A percentile compares a stretch with the other conserved stretches of the same genome.
These are phyloP conservation scores for Nebria salina DNA, from an alignment of 2,888 invertebrate genomes.

Conservation along the genomic window DNA sequence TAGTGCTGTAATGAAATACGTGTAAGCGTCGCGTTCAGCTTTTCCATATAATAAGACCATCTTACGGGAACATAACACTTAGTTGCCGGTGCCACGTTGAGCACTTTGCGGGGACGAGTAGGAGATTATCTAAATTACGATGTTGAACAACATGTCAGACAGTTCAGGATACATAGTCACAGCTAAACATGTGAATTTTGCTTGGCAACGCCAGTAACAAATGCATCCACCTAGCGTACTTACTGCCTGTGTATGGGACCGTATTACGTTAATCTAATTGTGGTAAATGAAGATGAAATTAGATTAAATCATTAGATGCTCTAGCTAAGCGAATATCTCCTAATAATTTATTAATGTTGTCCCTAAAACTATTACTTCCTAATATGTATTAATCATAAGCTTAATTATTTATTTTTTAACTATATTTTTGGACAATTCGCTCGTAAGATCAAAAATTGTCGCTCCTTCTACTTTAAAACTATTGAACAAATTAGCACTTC, in stretches of 20 bases:
- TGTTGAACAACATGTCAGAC: constrained; percentile 5
- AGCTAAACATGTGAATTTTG: not conserved
- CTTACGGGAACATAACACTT: constrained; percentile 6
- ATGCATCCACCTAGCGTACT: not conserved
- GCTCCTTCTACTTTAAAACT: no score
- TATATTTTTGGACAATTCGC: no score
- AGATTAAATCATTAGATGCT: not conserved
- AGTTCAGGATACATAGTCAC: not conserved
- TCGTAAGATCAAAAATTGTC: no score
- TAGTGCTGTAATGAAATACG: constrained; percentile 13
- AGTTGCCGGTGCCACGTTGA: constrained; percentile 8
- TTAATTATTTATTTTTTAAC: no score
- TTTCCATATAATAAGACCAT: not conserved
- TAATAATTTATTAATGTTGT: no score
- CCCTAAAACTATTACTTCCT: no score
- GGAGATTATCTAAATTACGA: constrained; percentile 9
- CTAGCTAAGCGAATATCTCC: not conserved
- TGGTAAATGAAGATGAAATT: not conserved
- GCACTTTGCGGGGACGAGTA: constrained; percentile 4
- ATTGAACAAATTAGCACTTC: no score
- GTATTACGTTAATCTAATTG: not conserved
- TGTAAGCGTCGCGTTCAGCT: not conserved
- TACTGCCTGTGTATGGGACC: not conserved
- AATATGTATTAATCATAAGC: no score
- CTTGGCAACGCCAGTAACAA: not conserved